Evolutionary conservation across 53 echinoderm and acorn worm species (phyloP), one percentile per base, ranked within the genome.

Genomic region (Holothuria leucospilota): DNA sequence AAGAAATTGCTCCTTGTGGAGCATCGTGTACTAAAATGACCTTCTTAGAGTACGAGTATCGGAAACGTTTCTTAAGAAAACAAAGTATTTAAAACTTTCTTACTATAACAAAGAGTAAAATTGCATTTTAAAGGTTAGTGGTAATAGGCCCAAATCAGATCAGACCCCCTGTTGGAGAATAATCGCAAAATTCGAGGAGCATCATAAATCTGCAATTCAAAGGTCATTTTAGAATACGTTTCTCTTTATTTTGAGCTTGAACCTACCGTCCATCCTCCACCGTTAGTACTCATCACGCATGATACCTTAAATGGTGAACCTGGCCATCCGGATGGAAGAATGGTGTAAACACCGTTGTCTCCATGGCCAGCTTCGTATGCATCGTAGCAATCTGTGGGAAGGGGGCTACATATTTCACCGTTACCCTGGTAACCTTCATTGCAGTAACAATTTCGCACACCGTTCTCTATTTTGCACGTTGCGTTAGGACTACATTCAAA

Each of bases 241-340:
- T 3, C 34, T 34, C 34, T 34, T 34, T 34, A 46, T 46, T n/a
- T n/a, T n/a, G n/a, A n/a, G 0, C 8, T 56, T 56, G 1, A 75
- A 75, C 75, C 41, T 52, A 75, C 75, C 46, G 75, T 75, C 75
- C 75, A 75, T 75, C 75, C 75, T 75, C 75, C 75, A 51, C 75
- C 75, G 24, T 75, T 75, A 15, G 51, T 75, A 26, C 52, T 52
- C 75, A 75, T 75, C 28, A 51, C 75, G n/a, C 75, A 75, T n/a
- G 49, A 53, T 26, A 75, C 75, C 23, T 75, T 49, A 28, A 75
- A 26, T 5, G 51, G 51, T 20, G 23, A 14, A 2, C 18, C 56
- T 1, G 75, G n/a, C 46, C 51, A 75, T 23, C 20, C 25, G 20
- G 24, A 15, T 13, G 75, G 75, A 2, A 51, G 52, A n/a, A 75